Conservation (phyloP, 1,140 invertebrate genomes). For the Telenomus remus region DNA sequence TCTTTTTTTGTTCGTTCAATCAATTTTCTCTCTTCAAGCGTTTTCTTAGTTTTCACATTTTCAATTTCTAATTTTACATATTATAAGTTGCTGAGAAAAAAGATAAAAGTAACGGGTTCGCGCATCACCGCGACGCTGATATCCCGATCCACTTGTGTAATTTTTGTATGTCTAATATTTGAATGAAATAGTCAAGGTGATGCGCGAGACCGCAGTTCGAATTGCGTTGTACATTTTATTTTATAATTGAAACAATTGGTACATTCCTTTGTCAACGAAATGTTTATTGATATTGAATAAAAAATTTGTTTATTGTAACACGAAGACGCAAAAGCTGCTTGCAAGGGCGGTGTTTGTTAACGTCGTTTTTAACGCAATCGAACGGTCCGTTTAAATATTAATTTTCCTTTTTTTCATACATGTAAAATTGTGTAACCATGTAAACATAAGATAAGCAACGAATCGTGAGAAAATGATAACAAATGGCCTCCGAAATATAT, state of each 20-base stretch:
- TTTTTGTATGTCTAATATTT: slow-evolving; percentile 4
- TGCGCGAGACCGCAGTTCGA: slow-evolving; percentile 18
- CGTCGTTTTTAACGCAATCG: slow-evolving; percentile 26
- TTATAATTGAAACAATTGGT: slow-evolving; percentile 21
- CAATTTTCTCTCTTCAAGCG: neutral
- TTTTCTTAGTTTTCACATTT: slow-evolving; percentile 18
- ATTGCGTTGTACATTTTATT: slow-evolving; percentile 36
- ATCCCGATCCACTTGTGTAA: no score
- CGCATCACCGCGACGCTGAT: slow-evolving; percentile 8
- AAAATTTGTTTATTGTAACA: slow-evolving; percentile 21
- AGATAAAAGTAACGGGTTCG: slow-evolving; percentile 11
- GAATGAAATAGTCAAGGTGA: slow-evolving; percentile 9
- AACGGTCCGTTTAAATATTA: slow-evolving; percentile 20
- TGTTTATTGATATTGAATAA: slow-evolving; percentile 7
- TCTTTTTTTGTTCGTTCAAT: slow-evolving; percentile 3
- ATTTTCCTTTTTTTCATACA: slow-evolving; percentile 17
- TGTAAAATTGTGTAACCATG: slow-evolving; percentile 50
- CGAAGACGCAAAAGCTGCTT: neutral
- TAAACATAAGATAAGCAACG: slow-evolving; percentile 47
- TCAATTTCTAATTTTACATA: slow-evolving; percentile 11
- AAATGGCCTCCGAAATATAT: slow-evolving; percentile 56
- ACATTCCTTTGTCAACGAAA: slow-evolving; percentile 28
- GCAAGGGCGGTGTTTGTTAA: slow-evolving; percentile 6
- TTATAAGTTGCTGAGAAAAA: slow-evolving; percentile 21
- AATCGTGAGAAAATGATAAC: slow-evolving; percentile 44